Base-by-base conservation (phyloP, 2,797 vertebrate species). In the Acrossocheilus wenchowensis region DNA sequence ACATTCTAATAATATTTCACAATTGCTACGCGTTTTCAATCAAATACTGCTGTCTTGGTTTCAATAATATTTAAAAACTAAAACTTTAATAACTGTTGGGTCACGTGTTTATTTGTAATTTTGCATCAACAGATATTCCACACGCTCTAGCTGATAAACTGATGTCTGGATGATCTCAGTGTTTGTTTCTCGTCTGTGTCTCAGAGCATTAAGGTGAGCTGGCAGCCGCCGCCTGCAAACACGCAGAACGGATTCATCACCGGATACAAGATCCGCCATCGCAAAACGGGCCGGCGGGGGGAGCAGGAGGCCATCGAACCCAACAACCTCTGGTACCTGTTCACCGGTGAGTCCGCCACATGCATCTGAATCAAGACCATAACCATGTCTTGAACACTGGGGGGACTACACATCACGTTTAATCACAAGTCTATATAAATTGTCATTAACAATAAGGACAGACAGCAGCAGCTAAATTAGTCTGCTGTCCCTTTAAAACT, bases 261-360 rank as follows among this genome's bases (percentile, higher is more conserved):
- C 0, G 98, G 97, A 71, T 99, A 98, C 91, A 98, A 97, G 94
- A 98, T 99, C 91, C 97, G 96, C n/a, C 97, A 98, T 68, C 94
- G 97, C 89, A 98, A 97, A 93, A 98, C 96, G 0, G 96, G 97
- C 86, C 96, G 97, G 17, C 95, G 98, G 82, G 97, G 97, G 11
- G 97, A 98, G 88, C 95, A 97, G 81, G 97, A 99, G 91, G 97
- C 97, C 1, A 90, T 98, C 23, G 98, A 99, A 89, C 97, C 97
- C 17, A 98, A 98, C 93, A 98, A 99, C 93, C 96, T 98, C 90
- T 99, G 98, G 98, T 98, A 96, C 93, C 94, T 98, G 87, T 98
- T 98, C 93, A 97, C 97, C 94, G 98, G 98, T 98, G 88, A 93
- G 95, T 45, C 39, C 8, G 8, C 6, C 34, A 39, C 17, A n/a